Evolutionary conservation across 2,113 vertebrate species (phyloP), one percentile per base, ranked within the genome.

Genomic region (Tupaia tana): DNA sequence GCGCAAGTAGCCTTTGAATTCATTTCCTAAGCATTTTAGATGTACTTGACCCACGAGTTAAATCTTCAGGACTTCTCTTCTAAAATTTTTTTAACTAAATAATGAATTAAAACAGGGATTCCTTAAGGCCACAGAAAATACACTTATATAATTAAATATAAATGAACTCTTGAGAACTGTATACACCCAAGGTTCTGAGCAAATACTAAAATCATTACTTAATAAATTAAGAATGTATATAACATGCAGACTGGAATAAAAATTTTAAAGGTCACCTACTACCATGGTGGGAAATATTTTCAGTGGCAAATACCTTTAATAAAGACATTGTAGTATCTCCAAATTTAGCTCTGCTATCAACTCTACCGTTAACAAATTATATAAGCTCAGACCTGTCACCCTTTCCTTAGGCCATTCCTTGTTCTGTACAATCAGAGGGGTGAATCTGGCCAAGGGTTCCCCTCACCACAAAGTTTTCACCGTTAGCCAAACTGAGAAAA

Each of bases 401-500:
- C 7, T 25, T 63, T 69, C 71, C 78, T 27, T n/a, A 58, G 14
- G 29, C 22, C 54, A 84, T 64, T 64, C 78, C 56, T 71, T 58
- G 29, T 56, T 86, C 87, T 73, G 13, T 25, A 84, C 25, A 90
- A n/a, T 34, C 52, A 83, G 18, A 71, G n/a, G 31, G 58, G 25
- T 73, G 24, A n/a, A 67, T n/a, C 64, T 20, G n/a, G 89, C 27
- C 29, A 67, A 85, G 20, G 31, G 31, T 71, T 95, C 80, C 20
- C 66, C 43, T 94, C 31, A 58, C n/a, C 7, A 92, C 29, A 88
- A 80, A 89, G 34, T 15, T 92, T 92, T 71, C 58, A 86, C 9
- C 34, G 20, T 12, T 6, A 25, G 43, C 15, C 25, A 86, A 88
- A 71, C 31, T 13, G 58, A 92, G 22, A 82, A 52, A 20, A 31